Base-by-base conservation (phyloP, 2,888 invertebrate genomes). In the Ectemnius lituratus region DNA sequence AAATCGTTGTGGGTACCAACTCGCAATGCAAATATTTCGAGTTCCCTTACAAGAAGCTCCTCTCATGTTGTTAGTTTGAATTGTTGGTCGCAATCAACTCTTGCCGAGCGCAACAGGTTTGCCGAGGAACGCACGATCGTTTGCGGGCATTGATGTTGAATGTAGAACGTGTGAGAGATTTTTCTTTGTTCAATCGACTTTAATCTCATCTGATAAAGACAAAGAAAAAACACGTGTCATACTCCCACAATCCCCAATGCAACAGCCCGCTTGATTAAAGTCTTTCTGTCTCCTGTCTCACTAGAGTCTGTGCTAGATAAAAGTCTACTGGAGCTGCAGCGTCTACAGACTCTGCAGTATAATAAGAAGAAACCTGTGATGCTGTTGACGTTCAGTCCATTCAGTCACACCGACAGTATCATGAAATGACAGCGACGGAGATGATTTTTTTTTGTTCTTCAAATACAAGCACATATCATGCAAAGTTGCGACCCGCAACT, bases 201-300 rank as follows among this genome's bases (percentile, higher is more conserved):
- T 63, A 67, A 75, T 75, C 28, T 28, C 45, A 66, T 56, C 13
- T 28, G 14, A 37, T 45, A 16, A 56, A 71, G 56, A 49, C n/a
- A 62, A 62, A 62, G 60, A 14, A 37, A 49, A 14, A 61, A 68
- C 45, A 27, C 47, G 62, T 18, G 49, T 46, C n/a, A 23, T 62
- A 28, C 37, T 28, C 28, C 16, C 23, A 6, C 27, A 37, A 28
- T 37, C 37, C 37, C 37, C 8, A 37, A 37, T 37, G 60, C n/a
- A 37, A 14, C 60, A 37, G 16, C 14, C 27, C 27, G 4, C 4
- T 58, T n/a, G 16, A 28, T 14, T 14, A 13, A 14, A 52, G 0
- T 6, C 37, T 37, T 11, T 37, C 37, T 6, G 37, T 37, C 37
- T 11, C 37, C 37, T 2, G 37, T 37, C 37, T 11, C 6, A 8